Evolutionary conservation across 2,113 vertebrate species (phyloP), one percentile per base, ranked within the genome.

Genomic region (Myotis lucifugus): DNA sequence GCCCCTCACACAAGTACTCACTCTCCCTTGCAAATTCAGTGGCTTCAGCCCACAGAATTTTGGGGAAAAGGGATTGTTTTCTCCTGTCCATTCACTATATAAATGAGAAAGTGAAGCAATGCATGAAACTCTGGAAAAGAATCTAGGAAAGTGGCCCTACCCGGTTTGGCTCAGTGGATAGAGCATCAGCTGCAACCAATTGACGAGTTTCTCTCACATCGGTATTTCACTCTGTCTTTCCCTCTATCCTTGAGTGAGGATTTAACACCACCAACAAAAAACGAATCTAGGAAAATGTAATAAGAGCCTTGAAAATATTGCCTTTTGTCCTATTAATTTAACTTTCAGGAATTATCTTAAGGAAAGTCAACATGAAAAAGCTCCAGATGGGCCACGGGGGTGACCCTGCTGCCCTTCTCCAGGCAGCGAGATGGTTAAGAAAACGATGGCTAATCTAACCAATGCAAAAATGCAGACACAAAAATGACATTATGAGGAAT

Each of bases 391-490:
- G 46, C 21, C 59, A 13, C 14, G 9, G 32, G 34, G 7, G 7
- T 50, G 15, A 5, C 27, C n/a, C 8, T 52, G 15, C 82, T 56
- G 4, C 8, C 8, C 37, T 90, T 67, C 46, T 91, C 19, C 32
- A 46, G 85, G 76, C n/a, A 37, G 40, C 8, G 96, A 92, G 92
- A 40, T 34, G 79, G 90, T 89, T 93, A 88, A 95, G 85, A 67
- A 81, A 85, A 48, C 23, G 25, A 5, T 2, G 50, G 34, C 37
- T 84, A 10, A 78, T 81, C 29, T 46, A 19, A 23, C 59, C 42
- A 77, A 1, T 17, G 34, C 25, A 46, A 67, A 48, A 66, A 21
- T n/a, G 19, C 46, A 64, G 59, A 29, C 21, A 6, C n/a, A 42
- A 85, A 91, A 40, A 54, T 27, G 85, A 66, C 74, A 94, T 79